Evolutionary conservation across 1,140 invertebrate genomes (phyloP), one percentile per base, ranked within the genome.

Genomic region (Drosophila parvula): DNA sequence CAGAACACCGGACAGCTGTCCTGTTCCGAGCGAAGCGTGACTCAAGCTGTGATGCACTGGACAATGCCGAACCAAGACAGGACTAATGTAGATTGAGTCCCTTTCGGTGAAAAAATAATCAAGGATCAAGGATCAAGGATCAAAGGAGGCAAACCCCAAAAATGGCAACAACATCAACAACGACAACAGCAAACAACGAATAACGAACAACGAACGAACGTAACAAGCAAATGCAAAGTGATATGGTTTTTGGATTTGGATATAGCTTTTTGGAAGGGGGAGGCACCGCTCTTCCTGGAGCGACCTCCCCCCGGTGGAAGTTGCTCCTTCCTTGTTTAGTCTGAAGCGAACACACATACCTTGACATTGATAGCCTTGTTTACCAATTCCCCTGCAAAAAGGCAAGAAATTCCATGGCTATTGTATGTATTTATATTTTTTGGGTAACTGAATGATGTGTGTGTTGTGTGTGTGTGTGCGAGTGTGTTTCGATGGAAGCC

Each of bases 361-460:
- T 98, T 99, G 99, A 95, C 99, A 99, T 93, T 99, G 99, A 95
- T 99, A 99, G 92, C 98, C 99, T 95, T 99, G 99, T 94, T 99
- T 99, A 92, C 98, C 91, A 91, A 99, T 95, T 93, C 98, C 98
- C 98, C 97, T 98, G 95, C 92, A 95, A 96, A 94, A 96, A 94
- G 92, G 94, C 94, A 95, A 95, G 92, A 92, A 92, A 92, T 92
- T 92, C 90, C 91, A 85, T 90, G 80, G 81, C 90, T 90, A 90
- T 90, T 88, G 79, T 88, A 88, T 91, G 89, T 90, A 85, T 91
- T 73, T 91, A 88, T 88, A 80, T 91, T 81, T 86, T 71, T 55
- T 38, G 34, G 79, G 61, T 70, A 75, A 88, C 71, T 79, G 79
- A 73, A 79, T 84, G 77, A 74, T 7, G 12, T n/a, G 28, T 73